Evolutionary conservation across 2,113 vertebrate species (phyloP).

Genomic region (Malaclemys terrapin): DNA sequence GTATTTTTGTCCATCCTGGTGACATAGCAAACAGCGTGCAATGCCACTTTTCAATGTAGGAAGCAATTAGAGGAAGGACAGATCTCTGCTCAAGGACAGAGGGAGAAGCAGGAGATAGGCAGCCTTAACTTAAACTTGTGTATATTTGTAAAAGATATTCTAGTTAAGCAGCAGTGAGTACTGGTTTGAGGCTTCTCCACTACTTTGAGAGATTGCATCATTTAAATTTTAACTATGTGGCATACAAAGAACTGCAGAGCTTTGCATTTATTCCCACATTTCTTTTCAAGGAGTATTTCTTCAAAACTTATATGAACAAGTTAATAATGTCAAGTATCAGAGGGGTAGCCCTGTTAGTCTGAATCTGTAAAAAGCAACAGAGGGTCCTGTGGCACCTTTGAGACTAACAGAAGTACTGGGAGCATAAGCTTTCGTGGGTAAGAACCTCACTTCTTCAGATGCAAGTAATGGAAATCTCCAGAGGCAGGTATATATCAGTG

Average conservation of each 20-base stretch:
- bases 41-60: not conserved
- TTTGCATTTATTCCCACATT: not conserved
- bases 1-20: not conserved
- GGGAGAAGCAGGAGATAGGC: too few relatives aligned
- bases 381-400: too few relatives aligned
- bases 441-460: too few relatives aligned
- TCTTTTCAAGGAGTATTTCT: not conserved
- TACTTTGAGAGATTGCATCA: not conserved
- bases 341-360: too few relatives aligned
- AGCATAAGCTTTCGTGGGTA: too few relatives aligned
- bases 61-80: not conserved
- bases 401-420: too few relatives aligned
- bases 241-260: not conserved
- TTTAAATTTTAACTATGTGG: not conserved
- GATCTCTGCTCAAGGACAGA: not conserved
- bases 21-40: not conserved
- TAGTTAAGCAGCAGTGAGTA: not conserved
- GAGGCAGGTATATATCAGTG: too few relatives aligned
- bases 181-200: not conserved
- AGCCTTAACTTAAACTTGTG: too few relatives aligned
- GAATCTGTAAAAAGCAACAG: too few relatives aligned
- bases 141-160: not conserved
- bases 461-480: too few relatives aligned
- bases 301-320: not conserved
- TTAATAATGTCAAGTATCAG: not conserved